phyloP scores from a whole-genome alignment of 2,888 invertebrate genomes.

The Phymatocera aterrima region DNA sequence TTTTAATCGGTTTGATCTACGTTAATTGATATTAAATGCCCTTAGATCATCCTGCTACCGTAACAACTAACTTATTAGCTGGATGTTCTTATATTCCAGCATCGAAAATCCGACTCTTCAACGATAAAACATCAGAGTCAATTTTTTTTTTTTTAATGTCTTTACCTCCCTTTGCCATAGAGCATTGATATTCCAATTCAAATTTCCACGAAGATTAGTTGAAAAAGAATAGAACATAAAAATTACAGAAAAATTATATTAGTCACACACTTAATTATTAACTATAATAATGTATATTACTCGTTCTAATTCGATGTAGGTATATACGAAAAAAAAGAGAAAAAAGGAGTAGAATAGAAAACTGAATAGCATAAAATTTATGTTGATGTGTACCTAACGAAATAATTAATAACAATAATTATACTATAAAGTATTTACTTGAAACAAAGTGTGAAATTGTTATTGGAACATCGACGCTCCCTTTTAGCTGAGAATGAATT shows the following conservation, averaged over 20 bases:
- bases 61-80: slow-evolving; percentile 69
- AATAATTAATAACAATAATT: neutral
- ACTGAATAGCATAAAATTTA: slow-evolving; percentile 2
- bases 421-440: neutral
- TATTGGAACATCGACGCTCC: neutral
- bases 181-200: slow-evolving; percentile 11
- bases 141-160: slow-evolving; percentile 10
- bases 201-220: neutral
- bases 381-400: neutral
- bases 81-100: slow-evolving; percentile 5
- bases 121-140: slow-evolving; percentile 34
- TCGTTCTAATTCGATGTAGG: slow-evolving; percentile 27
- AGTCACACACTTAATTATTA: neutral
- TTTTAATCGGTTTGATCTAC: too few species aligned
- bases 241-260: neutral
- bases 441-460: neutral
- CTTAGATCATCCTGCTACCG: slow-evolving; percentile 72
- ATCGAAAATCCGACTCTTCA: slow-evolving; percentile 21
- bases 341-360: neutral
- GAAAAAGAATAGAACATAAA: neutral
- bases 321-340: neutral
- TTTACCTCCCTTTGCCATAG: neutral
- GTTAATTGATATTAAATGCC: slow-evolving; percentile 65
- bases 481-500: neutral
- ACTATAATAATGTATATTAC: neutral